A percentile compares a stretch with the other conserved stretches of the same genome.
phyloP scores from a whole-genome alignment of 1,140 invertebrate species.

The Euglossa dilemma region DNA sequence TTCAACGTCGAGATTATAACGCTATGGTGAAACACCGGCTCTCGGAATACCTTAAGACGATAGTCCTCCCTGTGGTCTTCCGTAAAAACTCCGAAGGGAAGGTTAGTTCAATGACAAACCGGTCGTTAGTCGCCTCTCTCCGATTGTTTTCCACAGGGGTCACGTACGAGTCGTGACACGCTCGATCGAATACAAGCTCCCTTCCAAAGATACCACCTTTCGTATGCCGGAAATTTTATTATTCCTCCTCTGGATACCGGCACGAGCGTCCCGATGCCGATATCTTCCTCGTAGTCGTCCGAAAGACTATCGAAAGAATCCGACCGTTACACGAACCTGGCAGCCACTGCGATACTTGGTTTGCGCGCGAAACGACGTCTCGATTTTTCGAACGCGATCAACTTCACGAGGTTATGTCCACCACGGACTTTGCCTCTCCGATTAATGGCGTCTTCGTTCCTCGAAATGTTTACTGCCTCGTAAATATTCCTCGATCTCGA shows the following conservation, averaged over 20 bases:
- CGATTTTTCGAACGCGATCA: not conserved
- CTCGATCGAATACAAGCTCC: constrained; percentile 10
- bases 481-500: not conserved
- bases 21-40: not conserved
- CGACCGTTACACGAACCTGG: not conserved
- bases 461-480: not conserved
- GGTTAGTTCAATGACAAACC: constrained; percentile 13
- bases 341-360: not conserved
- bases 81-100: constrained; percentile 1
- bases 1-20: not conserved
- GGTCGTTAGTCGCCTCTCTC: not conserved
- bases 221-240: not conserved
- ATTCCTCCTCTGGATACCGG: not conserved
- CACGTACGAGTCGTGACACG: not conserved
- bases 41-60: not conserved
- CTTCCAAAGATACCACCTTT: not conserved
- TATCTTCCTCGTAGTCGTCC: not conserved
- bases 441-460: not conserved
- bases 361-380: constrained; percentile 37
- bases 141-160: not conserved
- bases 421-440: not conserved
- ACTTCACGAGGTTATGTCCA: not conserved
- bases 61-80: not conserved
- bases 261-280: not conserved
- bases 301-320: not conserved